A percentile compares a stretch with the other conserved stretches of the same genome.
Evolutionary conservation across 2,797 vertebrate species (phyloP).

Genomic region (Anolis apletophallus): DNA sequence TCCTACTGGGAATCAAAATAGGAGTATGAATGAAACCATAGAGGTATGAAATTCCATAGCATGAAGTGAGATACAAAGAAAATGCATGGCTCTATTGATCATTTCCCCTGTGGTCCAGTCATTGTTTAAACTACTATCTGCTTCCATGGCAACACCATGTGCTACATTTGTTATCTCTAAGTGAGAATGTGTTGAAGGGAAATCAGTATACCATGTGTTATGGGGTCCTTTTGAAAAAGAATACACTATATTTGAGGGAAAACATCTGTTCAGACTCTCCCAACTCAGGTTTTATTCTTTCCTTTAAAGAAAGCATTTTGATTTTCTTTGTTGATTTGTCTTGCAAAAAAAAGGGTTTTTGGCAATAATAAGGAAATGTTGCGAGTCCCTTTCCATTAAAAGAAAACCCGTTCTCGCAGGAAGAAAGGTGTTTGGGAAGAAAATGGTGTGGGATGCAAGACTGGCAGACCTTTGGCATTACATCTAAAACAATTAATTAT

Average conservation of each 20-base stretch:
- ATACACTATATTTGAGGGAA: slow-evolving; percentile 70
- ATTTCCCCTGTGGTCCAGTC: slow-evolving; percentile 47
- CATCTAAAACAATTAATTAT: background rate
- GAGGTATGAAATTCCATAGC: slow-evolving; percentile 2
- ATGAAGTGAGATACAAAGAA: slow-evolving; percentile 10
- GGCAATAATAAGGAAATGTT: background rate
- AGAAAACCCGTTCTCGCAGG: background rate
- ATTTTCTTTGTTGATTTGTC: slow-evolving; percentile 20
- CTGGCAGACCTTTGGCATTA: background rate
- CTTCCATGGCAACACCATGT: slow-evolving; percentile 71
- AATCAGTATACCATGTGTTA: slow-evolving; percentile 68
- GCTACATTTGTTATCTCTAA: slow-evolving; percentile 71
- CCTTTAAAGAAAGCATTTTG: background rate
- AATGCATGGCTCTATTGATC: background rate
- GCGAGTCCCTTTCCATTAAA: background rate
- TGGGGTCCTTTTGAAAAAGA: slow-evolving; percentile 21
- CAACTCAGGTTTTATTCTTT: slow-evolving; percentile 31
- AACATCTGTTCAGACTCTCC: slow-evolving; percentile 74
- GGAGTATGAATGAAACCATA: background rate
- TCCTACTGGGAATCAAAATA: background rate
- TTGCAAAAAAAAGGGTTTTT: background rate
- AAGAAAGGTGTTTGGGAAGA: background rate
- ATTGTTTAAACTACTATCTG: slow-evolving; percentile 58
- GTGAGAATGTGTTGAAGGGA: slow-evolving; percentile 71
- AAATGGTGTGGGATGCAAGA: background rate